Evolutionary conservation across 2,113 vertebrate species (phyloP), one percentile per base, ranked within the genome.

Genomic region (Macrotis lagotis): DNA sequence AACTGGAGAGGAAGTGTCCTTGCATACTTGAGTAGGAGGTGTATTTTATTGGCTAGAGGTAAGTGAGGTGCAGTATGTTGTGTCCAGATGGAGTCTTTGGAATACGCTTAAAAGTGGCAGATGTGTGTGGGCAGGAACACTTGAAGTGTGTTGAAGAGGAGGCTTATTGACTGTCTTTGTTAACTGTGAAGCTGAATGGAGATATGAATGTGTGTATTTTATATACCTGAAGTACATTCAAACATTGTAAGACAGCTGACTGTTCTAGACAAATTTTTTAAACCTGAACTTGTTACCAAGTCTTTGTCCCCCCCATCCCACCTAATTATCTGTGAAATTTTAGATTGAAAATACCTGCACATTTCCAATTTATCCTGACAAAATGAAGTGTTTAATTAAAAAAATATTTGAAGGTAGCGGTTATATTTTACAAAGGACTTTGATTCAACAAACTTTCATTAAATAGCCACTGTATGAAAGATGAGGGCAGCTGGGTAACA

Each of bases 1-100:
- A 98, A 97, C 50, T 95, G 93, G 97, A 97, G 96, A 2, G 6
- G 91, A 97, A 97, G 91, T 93, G 11, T 97, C 98, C 96, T 90
- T 98, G 96, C 91, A 93, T 97, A 59, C 98, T 97, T 97, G 97
- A 98, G 97, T 98, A 98, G 98, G 98, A 98, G 44, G 94, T 98
- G 97, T 97, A 96, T 98, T 98, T 98, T 98, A 96, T 97, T 98
- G 97, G 96, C 98, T 98, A 97, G 96, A 97, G 98, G 98, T 97
- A 98, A 98, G 98, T 98, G 98, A 98, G 97, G 98, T 98, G 97
- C 98, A 98, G 97, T 97, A 92, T 98, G 98, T 98, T 97, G 96
- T 97, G 98, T 98, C 98, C 98, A 99, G 98, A 99, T 99, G 98
- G 98, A 98, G 96, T 97, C 97, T 98, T 98, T 98, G 97, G 98